Evolutionary conservation across 1,140 invertebrate genomes (phyloP), one percentile per base, ranked within the genome.

Genomic region (Drosophila kepulauana): DNA sequence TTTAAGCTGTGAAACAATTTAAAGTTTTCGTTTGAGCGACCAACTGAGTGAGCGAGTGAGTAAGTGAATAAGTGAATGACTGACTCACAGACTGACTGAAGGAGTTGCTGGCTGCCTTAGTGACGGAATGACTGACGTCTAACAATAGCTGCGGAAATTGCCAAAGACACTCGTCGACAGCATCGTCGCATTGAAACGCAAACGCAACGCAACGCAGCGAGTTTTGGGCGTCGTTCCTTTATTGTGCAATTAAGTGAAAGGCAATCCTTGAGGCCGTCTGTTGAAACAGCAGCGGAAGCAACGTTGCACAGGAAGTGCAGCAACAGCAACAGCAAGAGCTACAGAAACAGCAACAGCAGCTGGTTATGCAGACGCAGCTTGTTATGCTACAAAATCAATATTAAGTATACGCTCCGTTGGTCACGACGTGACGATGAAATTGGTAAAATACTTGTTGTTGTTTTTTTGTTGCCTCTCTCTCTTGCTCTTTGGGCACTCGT

Each of bases 221-320:
- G 30, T 45, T 46, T 38, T 38, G 35, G 25, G 10, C 8, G 33
- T 15, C 8, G 20, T 28, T 28, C 33, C 75, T 75, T 87, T 82
- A 71, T 87, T 75, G 80, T 88, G 84, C 84, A 87, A 89, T 87
- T 87, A 88, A 81, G 80, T 88, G 84, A 75, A 78, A 70, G 79
- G 58, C 59, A 52, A 71, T 72, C 30, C 59, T 75, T 58, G 45
- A 43, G 57, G 48, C 63, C 61, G 63, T 61, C 71, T 63, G 72
- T 66, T 58, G 45, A 81, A 85, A 78, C 82, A 79, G 63, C 46
- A 69, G 59, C 82, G 76, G 82, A 82, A 77, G 79, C 70, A 49
- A 70, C 64, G 72, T 54, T 35, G 72, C 66, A 72, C 69, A 70
- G 82, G 84, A 87, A 82, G 79, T 86, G 82, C 79, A 87, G 71